Base-by-base conservation (phyloP, 2,888 invertebrate genomes). In the Drosophila borborema region DNA sequence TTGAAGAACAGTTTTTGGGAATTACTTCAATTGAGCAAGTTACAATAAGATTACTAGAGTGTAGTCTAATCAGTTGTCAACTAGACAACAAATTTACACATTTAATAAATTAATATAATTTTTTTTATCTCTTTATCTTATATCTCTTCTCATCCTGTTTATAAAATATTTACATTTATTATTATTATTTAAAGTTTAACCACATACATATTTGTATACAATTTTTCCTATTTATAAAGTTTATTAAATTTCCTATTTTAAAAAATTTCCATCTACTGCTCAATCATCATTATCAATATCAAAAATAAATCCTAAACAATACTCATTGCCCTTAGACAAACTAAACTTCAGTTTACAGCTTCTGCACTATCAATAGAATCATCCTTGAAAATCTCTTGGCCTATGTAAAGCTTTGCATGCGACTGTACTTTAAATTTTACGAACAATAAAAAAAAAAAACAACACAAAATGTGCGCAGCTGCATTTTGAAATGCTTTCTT, bases 401-500 rank as follows among this genome's bases (percentile, higher is more conserved):
- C 46, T 55, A 20, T 64, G 59, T 56, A 64, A 58, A 66, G 59
- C 74, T 74, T 81, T 74, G 66, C 65, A 48, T 41, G 23, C 45
- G 81, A 80, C 81, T 81, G 67, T 72, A 78, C 79, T 62, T 58
- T 41, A 34, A n/a, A 3, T n/a, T 16, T 38, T 45, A 20, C 23
- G 51, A 53, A 18, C 48, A 61, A n/a, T 16, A 46, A 8, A 10
- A n/a, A 14, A 28, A 43, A 20, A 0, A 28, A 34, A 23, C 70
- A 64, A 75, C 76, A 58, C 61, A 63, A 68, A 74, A 72, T 68
- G 10, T 86, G 72, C 86, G 86, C 86, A 89, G 84, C 89, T 86
- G 86, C 86, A 86, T 82, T 76, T 81, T 49, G 81, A 87, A 87
- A 83, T 83, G 77, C 65, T 41, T 74, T 71, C 64, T 48, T 64